phyloP scores from a whole-genome alignment of 2,113 vertebrate genomes.

The Danionella cerebrum region DNA sequence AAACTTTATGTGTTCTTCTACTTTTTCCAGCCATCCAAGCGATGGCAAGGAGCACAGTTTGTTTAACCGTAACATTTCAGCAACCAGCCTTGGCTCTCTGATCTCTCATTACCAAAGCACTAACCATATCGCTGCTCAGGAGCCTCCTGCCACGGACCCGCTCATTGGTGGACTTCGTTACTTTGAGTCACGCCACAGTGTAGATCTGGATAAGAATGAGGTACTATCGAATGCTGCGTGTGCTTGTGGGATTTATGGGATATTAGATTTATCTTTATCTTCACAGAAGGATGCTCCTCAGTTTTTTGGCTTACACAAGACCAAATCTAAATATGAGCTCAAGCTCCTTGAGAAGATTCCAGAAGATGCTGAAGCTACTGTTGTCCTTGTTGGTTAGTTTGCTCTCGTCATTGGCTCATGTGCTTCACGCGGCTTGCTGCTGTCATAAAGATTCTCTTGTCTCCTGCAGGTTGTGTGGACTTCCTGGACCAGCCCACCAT shows the following conservation, averaged over 20 bases:
- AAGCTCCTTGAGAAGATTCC: slow-evolving; percentile 97
- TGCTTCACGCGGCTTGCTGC: too few species aligned
- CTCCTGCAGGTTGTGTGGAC: slow-evolving; percentile 78
- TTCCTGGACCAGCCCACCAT: slow-evolving; percentile 95
- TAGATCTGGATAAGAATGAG: slow-evolving; percentile 82
- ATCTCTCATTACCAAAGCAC: slow-evolving; percentile 73
- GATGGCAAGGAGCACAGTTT: slow-evolving; percentile 89
- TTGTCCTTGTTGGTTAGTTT: slow-evolving; percentile 89
- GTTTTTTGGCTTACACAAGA: slow-evolving; percentile 72
- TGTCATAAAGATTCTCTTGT: background rate
- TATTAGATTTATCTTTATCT: background rate
- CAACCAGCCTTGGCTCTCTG: slow-evolving; percentile 84
- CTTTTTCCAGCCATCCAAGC: slow-evolving; percentile 80
- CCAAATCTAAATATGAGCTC: slow-evolving; percentile 93
- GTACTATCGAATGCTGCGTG: too few species aligned
- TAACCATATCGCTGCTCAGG: slow-evolving; percentile 69
- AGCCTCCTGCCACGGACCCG: slow-evolving; percentile 81
- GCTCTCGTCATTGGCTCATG: background rate
- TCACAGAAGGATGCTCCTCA: slow-evolving; percentile 52
- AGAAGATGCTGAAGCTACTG: slow-evolving; percentile 87
- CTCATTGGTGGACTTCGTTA: slow-evolving; percentile 70
- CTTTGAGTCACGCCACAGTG: slow-evolving; percentile 49
- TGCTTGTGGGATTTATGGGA: too few species aligned
- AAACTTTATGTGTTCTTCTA: slow-evolving; percentile 24
- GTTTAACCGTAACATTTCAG: slow-evolving; percentile 91